Conservation (phyloP, 2,113 vertebrate species). For the Cavia porcellus region DNA sequence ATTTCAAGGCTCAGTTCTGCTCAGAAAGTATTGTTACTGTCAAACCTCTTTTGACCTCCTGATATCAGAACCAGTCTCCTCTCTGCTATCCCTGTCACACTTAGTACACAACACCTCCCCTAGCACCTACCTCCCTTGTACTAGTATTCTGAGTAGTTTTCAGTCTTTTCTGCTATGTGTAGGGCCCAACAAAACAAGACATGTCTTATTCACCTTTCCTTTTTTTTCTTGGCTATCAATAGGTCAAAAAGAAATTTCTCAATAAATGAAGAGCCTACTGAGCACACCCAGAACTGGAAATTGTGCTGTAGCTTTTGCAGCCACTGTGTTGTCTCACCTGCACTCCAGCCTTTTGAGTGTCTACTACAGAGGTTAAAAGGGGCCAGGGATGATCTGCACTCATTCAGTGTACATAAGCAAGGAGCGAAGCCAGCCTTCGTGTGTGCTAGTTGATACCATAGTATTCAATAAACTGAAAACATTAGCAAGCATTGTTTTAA, state of each 20-base stretch:
- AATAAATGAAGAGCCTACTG: not conserved
- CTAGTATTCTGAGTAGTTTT: not conserved
- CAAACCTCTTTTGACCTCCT: not conserved
- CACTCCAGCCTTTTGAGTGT: not conserved
- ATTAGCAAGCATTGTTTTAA: not conserved
- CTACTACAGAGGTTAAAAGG: not conserved
- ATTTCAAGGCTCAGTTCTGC: not conserved
- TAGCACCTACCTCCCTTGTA: not conserved
- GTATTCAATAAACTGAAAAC: not conserved
- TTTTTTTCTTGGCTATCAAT: not conserved
- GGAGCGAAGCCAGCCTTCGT: not conserved
- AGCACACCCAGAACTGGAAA: not conserved
- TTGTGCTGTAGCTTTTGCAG: not conserved
- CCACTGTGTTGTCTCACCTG: not conserved
- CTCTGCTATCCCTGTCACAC: not conserved
- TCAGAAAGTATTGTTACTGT: not conserved
- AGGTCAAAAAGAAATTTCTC: not conserved
- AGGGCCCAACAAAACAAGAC: not conserved
- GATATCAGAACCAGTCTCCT: not conserved
- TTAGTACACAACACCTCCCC: not conserved
- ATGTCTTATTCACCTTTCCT: not conserved
- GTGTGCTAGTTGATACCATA: not conserved
- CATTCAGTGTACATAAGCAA: not conserved
- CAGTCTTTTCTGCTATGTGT: not conserved
- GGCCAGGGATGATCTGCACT: not conserved